phyloP scores from a whole-genome alignment of 2,113 vertebrate species.

The Parus major region DNA sequence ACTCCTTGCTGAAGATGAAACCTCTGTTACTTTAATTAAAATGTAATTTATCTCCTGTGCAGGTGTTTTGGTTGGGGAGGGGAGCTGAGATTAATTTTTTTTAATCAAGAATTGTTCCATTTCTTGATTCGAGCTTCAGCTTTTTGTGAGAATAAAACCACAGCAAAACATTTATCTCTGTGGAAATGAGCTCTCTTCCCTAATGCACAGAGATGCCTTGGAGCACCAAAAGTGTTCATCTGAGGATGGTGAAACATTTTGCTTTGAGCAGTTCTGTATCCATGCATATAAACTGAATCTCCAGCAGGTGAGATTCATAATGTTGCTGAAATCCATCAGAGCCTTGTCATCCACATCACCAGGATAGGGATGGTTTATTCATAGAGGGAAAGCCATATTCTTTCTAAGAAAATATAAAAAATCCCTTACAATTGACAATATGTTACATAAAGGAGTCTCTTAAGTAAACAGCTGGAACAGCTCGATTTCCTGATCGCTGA shows the following conservation, averaged over 20 bases:
- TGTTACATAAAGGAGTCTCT: not conserved
- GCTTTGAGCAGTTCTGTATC: not conserved
- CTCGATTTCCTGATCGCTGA: not conserved
- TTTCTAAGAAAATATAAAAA: not conserved
- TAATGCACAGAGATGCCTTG: not conserved
- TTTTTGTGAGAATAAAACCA: not conserved
- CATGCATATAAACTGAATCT: not conserved
- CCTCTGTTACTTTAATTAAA: not conserved
- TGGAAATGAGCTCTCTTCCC: not conserved
- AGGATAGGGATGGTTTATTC: not conserved
- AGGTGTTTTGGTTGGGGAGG: not conserved
- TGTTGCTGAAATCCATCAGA: not conserved
- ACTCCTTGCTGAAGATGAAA: not conserved
- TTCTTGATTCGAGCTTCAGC: not conserved
- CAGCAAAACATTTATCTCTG: not conserved
- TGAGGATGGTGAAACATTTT: not conserved
- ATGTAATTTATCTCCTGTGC: not conserved
- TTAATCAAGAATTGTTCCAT: not conserved
- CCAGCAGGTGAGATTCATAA: not conserved
- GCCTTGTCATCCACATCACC: not conserved
- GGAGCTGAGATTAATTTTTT: not conserved
- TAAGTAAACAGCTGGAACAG: not conserved
- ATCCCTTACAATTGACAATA: not conserved
- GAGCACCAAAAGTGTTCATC: not conserved
- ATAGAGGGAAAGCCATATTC: not conserved